Evolutionary conservation across 2,113 vertebrate genomes (phyloP).

Genomic region (Hippocampus barbouri): DNA sequence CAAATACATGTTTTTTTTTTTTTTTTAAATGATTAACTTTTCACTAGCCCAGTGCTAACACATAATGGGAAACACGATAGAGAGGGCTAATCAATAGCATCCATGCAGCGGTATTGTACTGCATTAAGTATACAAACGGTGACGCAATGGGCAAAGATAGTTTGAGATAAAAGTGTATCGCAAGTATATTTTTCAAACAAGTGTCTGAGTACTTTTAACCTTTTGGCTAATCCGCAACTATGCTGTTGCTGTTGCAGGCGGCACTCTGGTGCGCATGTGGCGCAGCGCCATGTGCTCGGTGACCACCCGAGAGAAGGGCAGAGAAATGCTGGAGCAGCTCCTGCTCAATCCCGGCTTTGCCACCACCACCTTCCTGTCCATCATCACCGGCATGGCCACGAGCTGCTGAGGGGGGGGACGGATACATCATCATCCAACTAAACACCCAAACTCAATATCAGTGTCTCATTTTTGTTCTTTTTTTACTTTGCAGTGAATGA

Average conservation of each 20-base stretch:
- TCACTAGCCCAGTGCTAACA: too few relatives aligned
- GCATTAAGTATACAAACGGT: too few relatives aligned
- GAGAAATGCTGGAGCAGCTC: constrained; percentile 53
- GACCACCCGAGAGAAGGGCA: constrained; percentile 54
- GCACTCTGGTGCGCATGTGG: constrained; percentile 46
- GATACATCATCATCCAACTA: background rate
- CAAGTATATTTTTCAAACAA: too few relatives aligned
- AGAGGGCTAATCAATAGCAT: too few relatives aligned
- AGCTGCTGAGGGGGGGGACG: constrained; percentile 44
- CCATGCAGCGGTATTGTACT: too few relatives aligned
- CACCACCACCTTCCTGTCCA: constrained; percentile 36
- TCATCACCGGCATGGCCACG: constrained; percentile 43
- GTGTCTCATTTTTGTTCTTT: background rate
- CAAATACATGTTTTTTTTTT: too few relatives aligned
- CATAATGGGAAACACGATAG: too few relatives aligned
- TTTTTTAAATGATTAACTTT: too few relatives aligned
- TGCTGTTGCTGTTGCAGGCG: constrained; percentile 30
- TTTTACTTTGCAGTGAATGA: background rate
- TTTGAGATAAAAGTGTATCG: too few relatives aligned
- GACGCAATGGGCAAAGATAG: too few relatives aligned
- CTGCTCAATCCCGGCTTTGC: constrained; percentile 48
- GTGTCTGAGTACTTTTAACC: background rate
- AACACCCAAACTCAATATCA: background rate
- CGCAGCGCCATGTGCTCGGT: constrained; percentile 63
- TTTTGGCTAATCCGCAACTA: background rate